A percentile compares a stretch with the other conserved stretches of the same genome.
These are phyloP conservation scores for Phylloscopus trochilus DNA, from an alignment of 2,113 vertebrate genomes.

Conservation along the genomic window DNA sequence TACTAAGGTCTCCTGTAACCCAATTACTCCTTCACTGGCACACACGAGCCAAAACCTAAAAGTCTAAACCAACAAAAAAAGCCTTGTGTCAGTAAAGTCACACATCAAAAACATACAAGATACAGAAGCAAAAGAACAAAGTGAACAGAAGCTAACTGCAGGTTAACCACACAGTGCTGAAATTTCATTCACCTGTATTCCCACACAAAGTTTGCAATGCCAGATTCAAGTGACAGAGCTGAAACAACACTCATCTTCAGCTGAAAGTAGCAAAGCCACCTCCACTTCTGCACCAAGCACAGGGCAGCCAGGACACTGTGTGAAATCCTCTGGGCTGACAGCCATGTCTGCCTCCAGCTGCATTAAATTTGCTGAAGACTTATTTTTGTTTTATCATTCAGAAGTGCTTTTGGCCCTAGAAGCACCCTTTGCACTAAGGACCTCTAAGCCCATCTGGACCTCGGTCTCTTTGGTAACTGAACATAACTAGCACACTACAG, in stretches of 20 bases:
- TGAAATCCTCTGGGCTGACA: background rate
- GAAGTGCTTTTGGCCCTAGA: background rate
- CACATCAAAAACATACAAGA: background rate
- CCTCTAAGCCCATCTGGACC: background rate
- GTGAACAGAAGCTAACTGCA: background rate
- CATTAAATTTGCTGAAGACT: background rate
- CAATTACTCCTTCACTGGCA: background rate
- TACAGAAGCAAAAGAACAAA: background rate
- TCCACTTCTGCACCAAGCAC: background rate
- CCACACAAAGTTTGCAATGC: background rate
- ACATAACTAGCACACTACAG: fast-evolving
- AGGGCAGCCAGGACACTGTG: fast-evolving
- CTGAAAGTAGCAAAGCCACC: background rate
- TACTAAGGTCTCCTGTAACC: background rate
- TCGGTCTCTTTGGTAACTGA: fast-evolving
- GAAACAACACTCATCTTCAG: background rate
- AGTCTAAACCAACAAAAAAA: background rate
- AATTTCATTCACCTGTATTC: background rate
- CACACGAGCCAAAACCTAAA: background rate
- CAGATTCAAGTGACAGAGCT: background rate
- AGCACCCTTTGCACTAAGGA: background rate
- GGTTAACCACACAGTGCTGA: fast-evolving
- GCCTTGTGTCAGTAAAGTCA: background rate
- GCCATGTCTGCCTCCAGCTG: background rate
- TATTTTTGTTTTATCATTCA: background rate